Conservation (phyloP, 2,888 invertebrate species). For the Tholera decimalis region DNA sequence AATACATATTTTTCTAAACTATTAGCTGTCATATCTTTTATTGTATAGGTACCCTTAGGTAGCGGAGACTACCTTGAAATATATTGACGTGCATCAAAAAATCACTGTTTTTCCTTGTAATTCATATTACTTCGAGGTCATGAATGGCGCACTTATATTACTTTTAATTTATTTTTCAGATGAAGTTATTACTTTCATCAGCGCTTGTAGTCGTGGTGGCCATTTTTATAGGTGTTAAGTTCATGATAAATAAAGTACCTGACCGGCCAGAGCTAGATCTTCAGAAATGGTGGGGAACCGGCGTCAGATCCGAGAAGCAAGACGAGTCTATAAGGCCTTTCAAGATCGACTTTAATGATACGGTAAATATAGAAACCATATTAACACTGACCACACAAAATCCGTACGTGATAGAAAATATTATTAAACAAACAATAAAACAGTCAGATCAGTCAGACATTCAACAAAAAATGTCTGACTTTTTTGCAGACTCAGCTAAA, state of each 20-base stretch:
- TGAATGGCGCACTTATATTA: no score
- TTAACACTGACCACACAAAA: not conserved
- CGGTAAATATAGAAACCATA: slow-evolving; percentile 72
- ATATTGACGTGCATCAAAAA: no score
- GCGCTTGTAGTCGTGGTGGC: slow-evolving; percentile 69
- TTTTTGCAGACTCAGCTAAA: not conserved
- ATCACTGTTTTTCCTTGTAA: no score
- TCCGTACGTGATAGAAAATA: not conserved
- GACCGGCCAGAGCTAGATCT: slow-evolving; percentile 77
- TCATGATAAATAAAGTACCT: slow-evolving; percentile 69
- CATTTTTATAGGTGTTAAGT: slow-evolving; percentile 69
- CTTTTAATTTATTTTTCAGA: slow-evolving; percentile 74
- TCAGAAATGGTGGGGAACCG: slow-evolving; percentile 86
- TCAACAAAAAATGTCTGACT: not conserved
- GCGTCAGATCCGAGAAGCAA: slow-evolving; percentile 68
- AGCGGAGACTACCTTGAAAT: no score
- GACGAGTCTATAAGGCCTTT: slow-evolving; percentile 81
- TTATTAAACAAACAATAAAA: not conserved
- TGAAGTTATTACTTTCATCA: slow-evolving; percentile 70
- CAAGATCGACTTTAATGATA: slow-evolving; percentile 82
- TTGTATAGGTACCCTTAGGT: no score
- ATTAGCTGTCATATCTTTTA: no score
- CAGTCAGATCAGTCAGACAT: not conserved
- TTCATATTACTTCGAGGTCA: not conserved
- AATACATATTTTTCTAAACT: no score